Conservation (phyloP, 2,797 vertebrate genomes). For the Peromyscus eremicus region DNA sequence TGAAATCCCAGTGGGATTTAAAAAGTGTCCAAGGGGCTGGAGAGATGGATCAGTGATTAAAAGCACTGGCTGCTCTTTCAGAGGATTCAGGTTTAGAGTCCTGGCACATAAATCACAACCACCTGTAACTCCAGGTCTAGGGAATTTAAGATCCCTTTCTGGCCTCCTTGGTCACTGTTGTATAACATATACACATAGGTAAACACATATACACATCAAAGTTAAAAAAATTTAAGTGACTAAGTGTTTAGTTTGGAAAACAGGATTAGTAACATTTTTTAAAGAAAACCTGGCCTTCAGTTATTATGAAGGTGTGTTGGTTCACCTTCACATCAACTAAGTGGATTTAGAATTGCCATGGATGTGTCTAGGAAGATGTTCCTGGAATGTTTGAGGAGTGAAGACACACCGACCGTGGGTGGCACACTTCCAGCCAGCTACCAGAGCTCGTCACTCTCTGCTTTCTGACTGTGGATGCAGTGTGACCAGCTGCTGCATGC, state of each 20-base stretch:
- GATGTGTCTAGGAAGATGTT: not conserved
- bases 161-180: too few species aligned
- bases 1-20: not conserved
- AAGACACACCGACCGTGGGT: not conserved
- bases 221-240: not conserved
- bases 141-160: not conserved
- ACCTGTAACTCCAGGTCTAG: not conserved
- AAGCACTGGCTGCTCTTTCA: not conserved
- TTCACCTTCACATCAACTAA: not conserved
- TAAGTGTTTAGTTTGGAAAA: constrained; percentile 15
- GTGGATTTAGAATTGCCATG: not conserved
- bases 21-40: not conserved
- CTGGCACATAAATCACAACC: not conserved
- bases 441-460: not conserved
- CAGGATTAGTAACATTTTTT: not conserved
- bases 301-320: not conserved
- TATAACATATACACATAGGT: not conserved
- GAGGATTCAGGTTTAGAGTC: not conserved
- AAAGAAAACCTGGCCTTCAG: not conserved
- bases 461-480: not conserved
- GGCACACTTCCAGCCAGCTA: too few species aligned
- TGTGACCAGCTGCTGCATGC: not conserved
- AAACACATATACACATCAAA: not conserved
- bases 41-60: too few species aligned
- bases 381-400: not conserved